A percentile compares a stretch with the other conserved stretches of the same genome.
These are phyloP conservation scores for Lanistes nyassanus DNA, from an alignment of 1,140 invertebrate genomes.

Conservation along the genomic window DNA sequence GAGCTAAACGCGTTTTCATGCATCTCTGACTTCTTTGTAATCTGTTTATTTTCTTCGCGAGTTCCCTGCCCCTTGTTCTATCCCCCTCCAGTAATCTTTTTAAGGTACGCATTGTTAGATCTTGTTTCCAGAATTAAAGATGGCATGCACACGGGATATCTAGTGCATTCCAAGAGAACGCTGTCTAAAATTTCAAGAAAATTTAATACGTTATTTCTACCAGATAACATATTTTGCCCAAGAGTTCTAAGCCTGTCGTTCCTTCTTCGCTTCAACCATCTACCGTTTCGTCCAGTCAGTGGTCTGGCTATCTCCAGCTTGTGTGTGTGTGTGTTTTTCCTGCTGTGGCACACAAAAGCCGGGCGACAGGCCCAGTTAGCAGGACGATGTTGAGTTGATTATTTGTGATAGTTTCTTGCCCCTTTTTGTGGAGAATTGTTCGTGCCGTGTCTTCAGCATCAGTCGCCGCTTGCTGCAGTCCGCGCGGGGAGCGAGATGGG, in stretches of 20 bases:
- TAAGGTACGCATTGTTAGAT: no score
- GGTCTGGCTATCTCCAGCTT: neutral
- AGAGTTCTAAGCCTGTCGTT: neutral
- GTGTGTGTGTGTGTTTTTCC: neutral
- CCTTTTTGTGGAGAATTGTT: no score
- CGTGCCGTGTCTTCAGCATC: no score
- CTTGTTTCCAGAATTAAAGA: no score
- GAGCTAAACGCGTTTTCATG: no score
- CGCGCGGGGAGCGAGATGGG: neutral
- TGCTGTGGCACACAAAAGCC: neutral
- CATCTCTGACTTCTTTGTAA: no score
- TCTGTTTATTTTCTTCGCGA: neutral
- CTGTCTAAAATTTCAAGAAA: no score
- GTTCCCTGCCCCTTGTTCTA: neutral
- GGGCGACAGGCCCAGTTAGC: neutral
- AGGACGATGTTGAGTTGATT: neutral
- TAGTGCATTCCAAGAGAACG: no score
- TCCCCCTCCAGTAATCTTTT: no score
- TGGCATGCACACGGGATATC: no score
- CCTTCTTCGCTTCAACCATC: neutral
- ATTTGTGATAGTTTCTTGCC: neutral
- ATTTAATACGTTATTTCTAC: no score
- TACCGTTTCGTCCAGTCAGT: neutral
- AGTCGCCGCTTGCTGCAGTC: no score
- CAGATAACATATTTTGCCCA: neutral